A percentile compares a stretch with the other conserved stretches of the same genome.
These are phyloP conservation scores for Amblyjoppa proteus DNA, from an alignment of 2,888 invertebrate genomes.

Conservation along the genomic window DNA sequence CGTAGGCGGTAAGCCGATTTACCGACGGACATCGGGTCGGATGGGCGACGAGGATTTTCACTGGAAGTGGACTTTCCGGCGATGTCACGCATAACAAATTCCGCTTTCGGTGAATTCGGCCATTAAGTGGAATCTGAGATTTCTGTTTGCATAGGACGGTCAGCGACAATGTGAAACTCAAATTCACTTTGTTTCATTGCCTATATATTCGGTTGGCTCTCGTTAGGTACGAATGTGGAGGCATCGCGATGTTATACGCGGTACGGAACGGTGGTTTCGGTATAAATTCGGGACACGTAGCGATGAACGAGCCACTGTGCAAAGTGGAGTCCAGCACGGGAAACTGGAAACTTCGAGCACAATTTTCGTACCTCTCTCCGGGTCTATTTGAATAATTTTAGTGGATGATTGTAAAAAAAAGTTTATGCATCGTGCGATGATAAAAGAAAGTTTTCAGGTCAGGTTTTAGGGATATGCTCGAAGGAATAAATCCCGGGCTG, in stretches of 20 bases:
- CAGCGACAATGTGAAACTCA: slow-evolving; percentile 19
- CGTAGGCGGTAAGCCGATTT: background rate
- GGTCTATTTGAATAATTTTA: background rate
- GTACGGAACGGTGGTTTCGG: background rate
- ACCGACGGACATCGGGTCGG: background rate
- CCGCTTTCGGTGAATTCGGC: background rate
- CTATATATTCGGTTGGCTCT: background rate
- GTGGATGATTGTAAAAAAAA: background rate
- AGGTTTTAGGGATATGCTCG: background rate
- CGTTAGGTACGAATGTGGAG: background rate
- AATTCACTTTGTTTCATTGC: background rate
- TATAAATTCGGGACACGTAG: slow-evolving; percentile 8
- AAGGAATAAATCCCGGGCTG: background rate
- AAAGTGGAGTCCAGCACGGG: background rate
- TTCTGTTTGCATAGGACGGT: slow-evolving; percentile 26
- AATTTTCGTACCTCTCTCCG: background rate
- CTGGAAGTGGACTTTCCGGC: background rate
- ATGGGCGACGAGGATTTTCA: background rate
- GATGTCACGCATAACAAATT: background rate
- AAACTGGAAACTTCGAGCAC: background rate
- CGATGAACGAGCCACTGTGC: background rate
- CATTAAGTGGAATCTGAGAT: background rate
- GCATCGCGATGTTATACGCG: background rate
- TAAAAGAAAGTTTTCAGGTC: background rate
- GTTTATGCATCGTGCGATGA: background rate